A percentile compares a stretch with the other conserved stretches of the same genome.
Evolutionary conservation across 2,797 vertebrate species (phyloP).

Genomic region (Columba guinea): DNA sequence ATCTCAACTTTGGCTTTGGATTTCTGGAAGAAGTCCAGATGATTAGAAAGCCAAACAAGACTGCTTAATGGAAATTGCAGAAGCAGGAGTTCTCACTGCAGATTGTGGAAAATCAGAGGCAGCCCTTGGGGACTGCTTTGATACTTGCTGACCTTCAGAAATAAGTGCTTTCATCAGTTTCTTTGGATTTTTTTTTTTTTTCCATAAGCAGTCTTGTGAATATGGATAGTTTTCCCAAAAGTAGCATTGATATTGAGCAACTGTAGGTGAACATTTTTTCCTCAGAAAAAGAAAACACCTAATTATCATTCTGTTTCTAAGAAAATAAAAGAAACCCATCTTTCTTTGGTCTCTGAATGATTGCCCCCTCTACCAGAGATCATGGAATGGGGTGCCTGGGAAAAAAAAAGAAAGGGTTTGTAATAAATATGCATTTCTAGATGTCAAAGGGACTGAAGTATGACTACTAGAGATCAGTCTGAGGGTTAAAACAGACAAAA

Average conservation of each 20-base stretch:
- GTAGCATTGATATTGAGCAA: background rate
- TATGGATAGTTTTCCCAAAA: conserved; percentile 7
- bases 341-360: background rate
- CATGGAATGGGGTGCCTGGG: background rate
- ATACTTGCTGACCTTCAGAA: conserved; percentile 58
- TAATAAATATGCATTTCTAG: background rate
- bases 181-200: background rate
- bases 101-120: conserved; percentile 38
- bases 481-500: background rate
- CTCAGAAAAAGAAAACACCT: background rate
- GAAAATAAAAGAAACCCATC: background rate
- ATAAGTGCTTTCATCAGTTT: conserved; percentile 30
- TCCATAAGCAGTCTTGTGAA: background rate
- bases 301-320: background rate
- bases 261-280: background rate
- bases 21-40: conserved; percentile 58
- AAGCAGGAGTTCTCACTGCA: conserved; percentile 38
- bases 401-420: background rate
- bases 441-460: background rate
- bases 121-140: conserved; percentile 21
- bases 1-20: conserved; percentile 12
- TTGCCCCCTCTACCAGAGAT: background rate
- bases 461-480: background rate
- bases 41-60: conserved; percentile 58
- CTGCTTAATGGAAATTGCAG: conserved; percentile 56